Base-by-base conservation (phyloP, 2,888 invertebrate species). In the Phortica okadai region DNA sequence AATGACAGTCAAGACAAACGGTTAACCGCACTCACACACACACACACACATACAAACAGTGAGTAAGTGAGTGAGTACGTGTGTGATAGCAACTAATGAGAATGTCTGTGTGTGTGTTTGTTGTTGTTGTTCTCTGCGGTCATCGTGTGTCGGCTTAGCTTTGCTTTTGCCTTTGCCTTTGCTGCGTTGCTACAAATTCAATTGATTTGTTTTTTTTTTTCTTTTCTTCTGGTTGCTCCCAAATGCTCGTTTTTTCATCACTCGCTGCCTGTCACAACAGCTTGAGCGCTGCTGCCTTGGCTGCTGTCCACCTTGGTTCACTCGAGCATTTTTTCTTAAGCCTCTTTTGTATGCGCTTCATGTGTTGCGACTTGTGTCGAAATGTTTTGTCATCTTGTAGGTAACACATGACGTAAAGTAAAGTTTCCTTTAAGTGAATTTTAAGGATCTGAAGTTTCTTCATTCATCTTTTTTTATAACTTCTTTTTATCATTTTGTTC, bases 21-120 rank as follows among this genome's bases (percentile, higher is more conserved):
- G 42, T 66, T 41, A 66, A 41, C 66, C 41, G 33, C 56, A 73
- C 41, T 7, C 33, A 66, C 14, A 66, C 5, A n/a, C 14, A 42
- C 14, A 66, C 14, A 54, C 56, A 73, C 41, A 42, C 33, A 66
- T 5, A 41, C 14, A n/a, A 7, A 42, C 7, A 66, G 54, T 11
- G 85, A 79, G 78, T 77, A 78, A 80, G 74, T 16, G 11, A n/a
- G 56, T 11, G 25, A 16, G 21, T 62, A 62, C 21, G 62, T 25
- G 25, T 62, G 10, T 16, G 62, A 62, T 21, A 62, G 62, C 62
- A 25, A 62, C 62, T 16, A 62, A 62, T 62, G 62, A 59, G 21
- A 21, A 7, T 59, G 59, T 59, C 6, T 16, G 21, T 10, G 62
- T 62, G 8, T 62, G 6, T 62, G 21, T 62, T 21, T 56, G 56